Evolutionary conservation across 2,113 vertebrate species (phyloP).

Genomic region (Cyprinodon tularosa): DNA sequence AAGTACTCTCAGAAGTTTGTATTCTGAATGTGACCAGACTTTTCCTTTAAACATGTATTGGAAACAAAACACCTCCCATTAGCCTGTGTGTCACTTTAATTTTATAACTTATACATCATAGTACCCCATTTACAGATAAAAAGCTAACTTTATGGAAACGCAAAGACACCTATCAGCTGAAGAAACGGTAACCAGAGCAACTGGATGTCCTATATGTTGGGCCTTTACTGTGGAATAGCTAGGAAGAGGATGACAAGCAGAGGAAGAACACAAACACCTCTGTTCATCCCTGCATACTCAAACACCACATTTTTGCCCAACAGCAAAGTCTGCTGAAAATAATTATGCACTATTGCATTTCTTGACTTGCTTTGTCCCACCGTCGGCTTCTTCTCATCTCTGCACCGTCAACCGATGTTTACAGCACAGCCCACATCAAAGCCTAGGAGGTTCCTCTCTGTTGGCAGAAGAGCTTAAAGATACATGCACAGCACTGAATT

Average conservation of each 20-base stretch:
- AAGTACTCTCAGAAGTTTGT: too few species aligned
- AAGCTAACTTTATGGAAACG: too few species aligned
- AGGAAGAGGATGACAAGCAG: background rate
- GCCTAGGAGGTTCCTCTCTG: conserved; percentile 57
- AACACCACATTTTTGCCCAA: background rate
- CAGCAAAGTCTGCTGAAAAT: background rate
- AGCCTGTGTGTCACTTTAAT: too few species aligned
- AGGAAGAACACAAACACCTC: background rate
- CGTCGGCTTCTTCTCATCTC: conserved; percentile 16
- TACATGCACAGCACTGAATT: conserved; percentile 71
- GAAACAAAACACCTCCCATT: too few species aligned
- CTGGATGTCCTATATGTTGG: background rate
- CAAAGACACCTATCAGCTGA: too few species aligned
- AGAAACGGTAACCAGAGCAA: background rate
- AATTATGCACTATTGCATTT: conserved; percentile 7
- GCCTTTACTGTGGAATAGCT: background rate
- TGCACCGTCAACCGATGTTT: conserved; percentile 31
- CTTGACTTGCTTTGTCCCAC: conserved; percentile 21
- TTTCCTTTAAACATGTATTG: too few species aligned
- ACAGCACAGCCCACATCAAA: conserved; percentile 58
- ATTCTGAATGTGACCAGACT: too few species aligned
- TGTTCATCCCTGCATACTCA: background rate
- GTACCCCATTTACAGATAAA: too few species aligned
- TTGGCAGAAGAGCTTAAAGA: conserved; percentile 63
- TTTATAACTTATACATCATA: too few species aligned